Evolutionary conservation across 2,888 invertebrate species (phyloP).

Genomic region (Andrena bucephala): DNA sequence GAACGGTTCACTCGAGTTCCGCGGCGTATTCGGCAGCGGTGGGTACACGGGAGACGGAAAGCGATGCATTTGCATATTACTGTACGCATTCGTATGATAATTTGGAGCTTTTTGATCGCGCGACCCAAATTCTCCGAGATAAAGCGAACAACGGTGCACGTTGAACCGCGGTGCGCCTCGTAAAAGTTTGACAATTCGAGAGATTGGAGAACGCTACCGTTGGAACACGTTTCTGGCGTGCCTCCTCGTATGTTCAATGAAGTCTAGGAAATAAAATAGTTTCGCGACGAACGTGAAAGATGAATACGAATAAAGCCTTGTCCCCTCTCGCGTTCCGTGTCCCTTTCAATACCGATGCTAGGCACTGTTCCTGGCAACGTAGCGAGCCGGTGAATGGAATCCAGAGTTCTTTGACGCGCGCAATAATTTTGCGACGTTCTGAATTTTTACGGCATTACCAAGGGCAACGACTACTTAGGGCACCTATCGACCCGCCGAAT

Average conservation of each 20-base stretch:
- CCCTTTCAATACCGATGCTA: background rate
- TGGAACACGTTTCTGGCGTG: conserved; percentile 41
- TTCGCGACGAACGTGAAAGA: conserved; percentile 38
- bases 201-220: conserved; percentile 39
- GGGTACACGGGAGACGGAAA: conserved; percentile 29
- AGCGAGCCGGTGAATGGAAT: background rate
- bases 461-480: conserved; percentile 35
- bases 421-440: background rate
- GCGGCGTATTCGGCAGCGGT: conserved; percentile 2
- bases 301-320: conserved; percentile 31
- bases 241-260: conserved; percentile 32
- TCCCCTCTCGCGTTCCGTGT: background rate
- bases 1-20: background rate
- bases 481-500: conserved; percentile 74
- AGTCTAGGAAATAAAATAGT: conserved; percentile 52
- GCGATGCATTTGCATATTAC: conserved; percentile 43
- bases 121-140: conserved; percentile 39
- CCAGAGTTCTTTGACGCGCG: background rate
- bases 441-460: conserved; percentile 24
- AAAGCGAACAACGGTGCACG: conserved; percentile 22
- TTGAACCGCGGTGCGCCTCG: conserved; percentile 20
- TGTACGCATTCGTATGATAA: conserved; percentile 53
- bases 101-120: conserved; percentile 41
- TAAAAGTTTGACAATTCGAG: conserved; percentile 62
- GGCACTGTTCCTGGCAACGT: background rate